These are phyloP conservation scores for Hydrochoerus hydrochaeris DNA, from an alignment of 2,113 vertebrate genomes.

Conservation along the genomic window DNA sequence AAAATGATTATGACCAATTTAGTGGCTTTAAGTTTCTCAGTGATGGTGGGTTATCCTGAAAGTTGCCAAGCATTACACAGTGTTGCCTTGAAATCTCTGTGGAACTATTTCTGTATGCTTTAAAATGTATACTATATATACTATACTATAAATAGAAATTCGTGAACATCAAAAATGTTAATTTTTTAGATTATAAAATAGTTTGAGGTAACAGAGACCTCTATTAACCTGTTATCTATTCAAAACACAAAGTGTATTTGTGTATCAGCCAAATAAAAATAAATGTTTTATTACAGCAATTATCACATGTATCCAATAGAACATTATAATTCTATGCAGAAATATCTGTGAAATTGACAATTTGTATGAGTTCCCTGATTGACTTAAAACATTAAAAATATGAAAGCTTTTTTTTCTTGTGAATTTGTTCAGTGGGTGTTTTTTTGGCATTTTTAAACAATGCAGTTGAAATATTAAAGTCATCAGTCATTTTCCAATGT, in stretches of 20 bases:
- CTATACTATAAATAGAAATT: slow-evolving; percentile 22
- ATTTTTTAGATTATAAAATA: slow-evolving; percentile 15
- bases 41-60: not conserved
- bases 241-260: not conserved
- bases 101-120: not conserved
- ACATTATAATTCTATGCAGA: not conserved
- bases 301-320: not conserved
- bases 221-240: slow-evolving; percentile 12
- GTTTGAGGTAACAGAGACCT: not conserved
- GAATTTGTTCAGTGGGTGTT: not conserved
- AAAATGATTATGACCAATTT: not conserved
- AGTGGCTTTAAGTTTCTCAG: not conserved
- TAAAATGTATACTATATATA: not conserved
- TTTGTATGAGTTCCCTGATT: not conserved
- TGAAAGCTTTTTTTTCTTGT: not conserved
- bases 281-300: not conserved
- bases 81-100: not conserved
- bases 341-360: not conserved
- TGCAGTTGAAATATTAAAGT: not conserved
- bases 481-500: not conserved
- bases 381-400: not conserved
- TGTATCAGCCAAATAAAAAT: not conserved
- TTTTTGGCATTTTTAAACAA: not conserved
- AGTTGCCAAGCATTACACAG: not conserved
- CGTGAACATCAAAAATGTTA: slow-evolving; percentile 1